Conservation (phyloP, 2,113 vertebrate species). For the Bufo gargarizans region DNA sequence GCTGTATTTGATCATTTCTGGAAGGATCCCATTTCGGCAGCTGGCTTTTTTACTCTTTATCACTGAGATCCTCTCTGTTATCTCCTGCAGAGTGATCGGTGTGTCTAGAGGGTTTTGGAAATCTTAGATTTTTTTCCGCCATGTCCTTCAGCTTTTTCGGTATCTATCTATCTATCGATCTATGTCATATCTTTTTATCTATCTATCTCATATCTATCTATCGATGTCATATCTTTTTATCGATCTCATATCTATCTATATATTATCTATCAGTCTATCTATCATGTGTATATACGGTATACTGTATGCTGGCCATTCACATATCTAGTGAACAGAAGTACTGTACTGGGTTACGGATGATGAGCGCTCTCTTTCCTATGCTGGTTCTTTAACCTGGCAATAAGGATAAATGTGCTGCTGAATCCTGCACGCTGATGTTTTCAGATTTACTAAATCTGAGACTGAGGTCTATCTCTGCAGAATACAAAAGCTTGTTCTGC, state of each 20-base stretch:
- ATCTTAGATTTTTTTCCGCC: too few relatives aligned
- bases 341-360: neutral
- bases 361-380: neutral
- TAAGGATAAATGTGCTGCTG: neutral
- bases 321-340: neutral
- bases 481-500: conserved; percentile 1
- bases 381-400: neutral
- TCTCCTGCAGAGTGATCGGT: too few relatives aligned
- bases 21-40: too few relatives aligned
- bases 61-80: too few relatives aligned
- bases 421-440: neutral
- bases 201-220: neutral
- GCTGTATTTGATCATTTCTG: too few relatives aligned
- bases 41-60: too few relatives aligned
- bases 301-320: neutral
- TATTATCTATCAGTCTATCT: too few relatives aligned
- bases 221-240: too few relatives aligned
- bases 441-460: conserved; percentile 28
- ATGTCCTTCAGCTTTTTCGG: too few relatives aligned
- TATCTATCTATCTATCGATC: conserved; percentile 2
- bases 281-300: too few relatives aligned
- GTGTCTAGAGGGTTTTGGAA: too few relatives aligned
- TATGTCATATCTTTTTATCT: neutral
- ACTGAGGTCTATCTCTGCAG: neutral
- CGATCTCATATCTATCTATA: too few relatives aligned